A percentile compares a stretch with the other conserved stretches of the same genome.
Evolutionary conservation across 2,113 vertebrate genomes (phyloP).

Genomic region (Lasiurus borealis): DNA sequence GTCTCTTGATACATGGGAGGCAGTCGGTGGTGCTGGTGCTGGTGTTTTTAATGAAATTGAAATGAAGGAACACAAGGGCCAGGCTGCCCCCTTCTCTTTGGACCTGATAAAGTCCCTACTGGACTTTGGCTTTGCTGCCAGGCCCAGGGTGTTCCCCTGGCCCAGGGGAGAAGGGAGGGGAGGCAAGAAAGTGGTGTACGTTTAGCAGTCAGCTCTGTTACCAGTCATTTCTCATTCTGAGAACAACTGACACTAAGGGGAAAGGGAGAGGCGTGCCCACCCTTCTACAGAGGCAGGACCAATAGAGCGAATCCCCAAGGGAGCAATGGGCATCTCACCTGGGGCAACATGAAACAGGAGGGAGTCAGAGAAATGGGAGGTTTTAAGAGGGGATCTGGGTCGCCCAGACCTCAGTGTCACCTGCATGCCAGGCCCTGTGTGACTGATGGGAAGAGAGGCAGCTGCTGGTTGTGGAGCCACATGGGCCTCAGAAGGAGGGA

Average conservation of each 20-base stretch:
- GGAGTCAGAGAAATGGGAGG: neutral
- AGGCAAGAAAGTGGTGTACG: neutral
- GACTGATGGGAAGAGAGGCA: neutral
- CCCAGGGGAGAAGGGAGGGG: neutral
- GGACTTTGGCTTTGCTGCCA: neutral
- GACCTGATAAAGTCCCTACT: neutral
- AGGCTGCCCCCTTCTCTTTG: neutral
- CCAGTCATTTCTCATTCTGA: neutral
- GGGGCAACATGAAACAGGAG: neutral
- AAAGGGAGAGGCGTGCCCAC: rapidly evolving
- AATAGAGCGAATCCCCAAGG: neutral
- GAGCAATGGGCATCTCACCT: neutral
- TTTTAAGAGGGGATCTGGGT: neutral
- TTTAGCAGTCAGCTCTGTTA: neutral
- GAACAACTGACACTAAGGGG: neutral
- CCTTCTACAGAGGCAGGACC: neutral
- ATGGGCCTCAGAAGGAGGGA: neutral
- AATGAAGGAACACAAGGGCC: neutral
- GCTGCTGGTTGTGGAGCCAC: neutral
- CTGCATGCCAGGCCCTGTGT: neutral
- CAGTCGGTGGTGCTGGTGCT: neutral
- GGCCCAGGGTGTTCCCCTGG: neutral
- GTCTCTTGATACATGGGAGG: neutral
- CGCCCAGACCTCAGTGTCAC: rapidly evolving
- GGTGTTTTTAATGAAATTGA: neutral